Conservation (phyloP, 2,888 invertebrate species). For the Dromius quadrimaculatus region DNA sequence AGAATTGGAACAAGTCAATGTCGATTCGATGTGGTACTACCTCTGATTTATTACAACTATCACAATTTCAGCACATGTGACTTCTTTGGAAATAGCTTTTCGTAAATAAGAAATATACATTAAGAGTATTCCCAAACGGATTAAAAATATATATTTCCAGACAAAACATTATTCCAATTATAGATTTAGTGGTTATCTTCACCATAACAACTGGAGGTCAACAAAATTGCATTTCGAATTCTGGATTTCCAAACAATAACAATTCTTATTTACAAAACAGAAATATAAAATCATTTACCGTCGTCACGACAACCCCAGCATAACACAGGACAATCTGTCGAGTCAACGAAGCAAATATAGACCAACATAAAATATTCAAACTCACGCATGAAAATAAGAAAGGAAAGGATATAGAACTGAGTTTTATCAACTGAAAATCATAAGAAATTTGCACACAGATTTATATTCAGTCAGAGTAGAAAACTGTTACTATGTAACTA, state of each 20-base stretch:
- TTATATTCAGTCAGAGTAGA: conserved; percentile 42
- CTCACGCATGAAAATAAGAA: neutral
- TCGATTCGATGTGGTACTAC: too few relatives aligned
- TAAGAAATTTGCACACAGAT: conserved; percentile 46
- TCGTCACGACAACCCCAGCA: neutral
- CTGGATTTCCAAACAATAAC: neutral
- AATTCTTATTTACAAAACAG: conserved; percentile 23
- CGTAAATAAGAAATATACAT: too few relatives aligned
- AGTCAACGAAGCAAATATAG: conserved; percentile 34
- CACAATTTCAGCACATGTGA: conserved; percentile 27
- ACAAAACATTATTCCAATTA: too few relatives aligned
- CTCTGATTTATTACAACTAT: neutral
- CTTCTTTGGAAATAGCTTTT: too few relatives aligned
- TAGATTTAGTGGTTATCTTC: too few relatives aligned
- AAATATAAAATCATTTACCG: conserved; percentile 8
- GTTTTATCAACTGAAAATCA: conserved; percentile 43
- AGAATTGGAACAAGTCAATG: too few relatives aligned
- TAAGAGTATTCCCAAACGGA: too few relatives aligned
- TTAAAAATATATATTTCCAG: too few relatives aligned
- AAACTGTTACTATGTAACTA: conserved; percentile 47
- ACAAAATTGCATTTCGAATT: conserved; percentile 3
- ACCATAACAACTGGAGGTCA: too few relatives aligned
- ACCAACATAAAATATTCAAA: conserved; percentile 3
- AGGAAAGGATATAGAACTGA: conserved; percentile 33
- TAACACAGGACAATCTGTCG: conserved; percentile 36